Evolutionary conservation across 2,797 vertebrate genomes (phyloP), one percentile per base, ranked within the genome.

Genomic region (Rhynchonycteris naso): DNA sequence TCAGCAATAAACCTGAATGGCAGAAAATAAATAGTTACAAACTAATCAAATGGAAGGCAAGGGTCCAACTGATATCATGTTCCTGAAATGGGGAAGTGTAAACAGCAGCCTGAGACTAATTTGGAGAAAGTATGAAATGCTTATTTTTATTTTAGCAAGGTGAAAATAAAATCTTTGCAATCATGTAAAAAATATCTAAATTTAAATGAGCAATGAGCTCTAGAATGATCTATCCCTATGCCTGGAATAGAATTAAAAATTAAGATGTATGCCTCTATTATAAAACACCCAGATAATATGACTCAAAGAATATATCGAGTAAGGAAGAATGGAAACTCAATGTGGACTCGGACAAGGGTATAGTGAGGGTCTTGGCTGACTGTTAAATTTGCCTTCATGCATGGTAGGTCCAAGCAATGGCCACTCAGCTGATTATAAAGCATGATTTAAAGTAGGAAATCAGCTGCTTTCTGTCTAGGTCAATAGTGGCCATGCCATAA

Each of bases 11-110:
- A 98, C 71, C 85, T 92, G 92, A 98, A 97, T 91, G 88, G 88
- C 93, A 98, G 90, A 94, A 98, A 97, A 97, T 91, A 97, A 95
- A 95, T 96, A 97, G 97, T 97, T 96, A 97, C 97, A 92, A 91
- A 87, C 61, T 95, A 96, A 89, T 92, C 83, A 97, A 95, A 96
- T 94, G 76, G n/a, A 97, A 98, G 75, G 54, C 47, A 93, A 95
- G 91, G 13, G 4, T 76, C 75, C 11, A 78, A 14, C 0, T 95
- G 90, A 96, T 71, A 68, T 38, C n/a, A 81, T 95, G 96, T 92
- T 21, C 88, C 72, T 96, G 28, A 89, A 74, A 95, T 47, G 87
- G 4, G 72, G n/a, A 97, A 56, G 63, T 88, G 33, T 72, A 89
- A 97, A 93, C 81, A 80, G 82, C 50, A 97, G 95, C 78, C 26